Evolutionary conservation across 2,113 vertebrate genomes (phyloP), one percentile per base, ranked within the genome.

Genomic region (Stomatorhinus ivindoensis): DNA sequence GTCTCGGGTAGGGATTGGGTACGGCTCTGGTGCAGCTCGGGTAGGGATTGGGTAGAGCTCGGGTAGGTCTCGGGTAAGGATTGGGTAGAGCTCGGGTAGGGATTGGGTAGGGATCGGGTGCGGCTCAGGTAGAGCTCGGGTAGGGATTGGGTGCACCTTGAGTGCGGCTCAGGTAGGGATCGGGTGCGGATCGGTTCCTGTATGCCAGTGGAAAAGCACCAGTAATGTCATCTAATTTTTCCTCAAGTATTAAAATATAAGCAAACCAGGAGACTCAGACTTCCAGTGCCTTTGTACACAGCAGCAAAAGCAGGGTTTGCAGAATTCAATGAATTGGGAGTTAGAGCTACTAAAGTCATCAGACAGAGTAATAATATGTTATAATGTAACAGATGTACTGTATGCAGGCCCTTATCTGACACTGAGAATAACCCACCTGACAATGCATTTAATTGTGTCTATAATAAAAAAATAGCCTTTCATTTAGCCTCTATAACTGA

Each of bases 11-110:
- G 47, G 47, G 47, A 10, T 50, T 0, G 48, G 13, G 48, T 48
- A 48, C 10, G 47, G 46, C 4, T 55, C 4, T 0, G 48, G 11
- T 13, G 0, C 2, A 0, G 48, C 48, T 13, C 0, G 2, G 11
- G 48, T 50, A 15, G 48, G 11, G 3, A 13, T 50, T 2, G 48
- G 48, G 48, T 50, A 13, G 1, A 0, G 51, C 17, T 5, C 17
- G 0, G 17, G 17, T 19, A 0, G 0, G 0, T 3, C 50, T 51
- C 1, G 3, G 15, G 50, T 51, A 51, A 15, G 50, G 50, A 9
- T 48, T 9, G 48, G 48, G 11, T 48, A 11, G 47, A 10, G 10
- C 0, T 48, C 2, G 2, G 47, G 47, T 48, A 11, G n/a, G n/a
- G n/a, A n/a, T 50, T 2, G 0, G 15, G 3, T 51, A 4, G 0